phyloP scores from a whole-genome alignment of 2,888 invertebrate genomes.

The Calameuta idolon region DNA sequence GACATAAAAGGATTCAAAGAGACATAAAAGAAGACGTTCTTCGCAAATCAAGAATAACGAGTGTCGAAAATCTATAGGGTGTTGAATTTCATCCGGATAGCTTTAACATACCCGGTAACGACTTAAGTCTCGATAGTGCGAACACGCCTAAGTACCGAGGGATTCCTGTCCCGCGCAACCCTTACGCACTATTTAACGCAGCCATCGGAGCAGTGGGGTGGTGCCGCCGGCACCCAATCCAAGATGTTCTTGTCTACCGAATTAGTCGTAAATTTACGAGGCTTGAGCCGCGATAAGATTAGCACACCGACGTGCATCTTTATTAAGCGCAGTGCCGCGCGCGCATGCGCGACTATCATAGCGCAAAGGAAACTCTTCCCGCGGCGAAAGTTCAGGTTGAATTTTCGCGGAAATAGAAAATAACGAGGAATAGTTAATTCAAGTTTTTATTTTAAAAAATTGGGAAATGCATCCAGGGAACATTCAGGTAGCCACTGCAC shows the following conservation, averaged over 20 bases:
- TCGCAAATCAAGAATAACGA: neutral
- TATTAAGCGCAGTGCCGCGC: neutral
- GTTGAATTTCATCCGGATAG: neutral
- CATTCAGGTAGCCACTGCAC: too few species aligned
- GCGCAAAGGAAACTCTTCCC: neutral
- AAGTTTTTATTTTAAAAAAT: too few species aligned
- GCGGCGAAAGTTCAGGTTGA: neutral
- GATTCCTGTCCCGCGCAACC: constrained; percentile 32
- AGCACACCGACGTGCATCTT: constrained; percentile 3
- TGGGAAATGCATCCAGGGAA: too few species aligned
- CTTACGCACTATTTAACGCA: constrained; percentile 46
- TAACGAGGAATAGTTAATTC: neutral
- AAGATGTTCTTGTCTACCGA: constrained; percentile 50
- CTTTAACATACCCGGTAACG: constrained; percentile 25
- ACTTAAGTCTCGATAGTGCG: constrained; percentile 42
- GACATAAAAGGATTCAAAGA: neutral
- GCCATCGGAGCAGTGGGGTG: constrained; percentile 19
- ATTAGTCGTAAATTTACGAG: constrained; percentile 44
- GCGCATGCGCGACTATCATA: neutral
- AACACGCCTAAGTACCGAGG: constrained; percentile 37
- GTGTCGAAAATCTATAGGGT: neutral
- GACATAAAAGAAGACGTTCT: neutral
- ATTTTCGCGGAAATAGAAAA: neutral
- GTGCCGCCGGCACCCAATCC: constrained; percentile 26
- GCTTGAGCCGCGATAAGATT: constrained; percentile 28